Conservation (phyloP, 2,888 invertebrate species). For the Rapana venosa region DNA sequence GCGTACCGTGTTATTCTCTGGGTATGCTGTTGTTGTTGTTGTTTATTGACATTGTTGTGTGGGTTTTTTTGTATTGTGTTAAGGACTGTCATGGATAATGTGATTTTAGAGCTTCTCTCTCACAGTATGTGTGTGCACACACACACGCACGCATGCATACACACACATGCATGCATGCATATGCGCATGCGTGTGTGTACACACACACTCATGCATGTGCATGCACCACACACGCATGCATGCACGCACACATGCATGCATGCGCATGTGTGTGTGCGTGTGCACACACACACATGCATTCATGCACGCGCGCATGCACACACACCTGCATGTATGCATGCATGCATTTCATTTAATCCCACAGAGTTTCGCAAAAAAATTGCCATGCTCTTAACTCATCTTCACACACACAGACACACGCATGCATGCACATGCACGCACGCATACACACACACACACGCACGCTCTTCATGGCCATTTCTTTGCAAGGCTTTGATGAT, state of each 20-base stretch:
- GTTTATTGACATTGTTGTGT: neutral
- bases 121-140: neutral
- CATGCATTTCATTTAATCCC: neutral
- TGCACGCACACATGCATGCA: neutral
- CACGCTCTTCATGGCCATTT: too few relatives aligned
- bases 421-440: too few relatives aligned
- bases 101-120: too few relatives aligned
- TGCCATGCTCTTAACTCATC: too few relatives aligned
- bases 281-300: neutral
- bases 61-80: neutral
- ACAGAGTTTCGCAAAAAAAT: too few relatives aligned
- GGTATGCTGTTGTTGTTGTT: constrained; percentile 57
- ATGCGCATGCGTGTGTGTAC: neutral
- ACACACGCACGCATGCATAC: neutral
- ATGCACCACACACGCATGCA: neutral
- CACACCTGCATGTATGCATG: neutral
- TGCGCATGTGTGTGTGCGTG: neutral
- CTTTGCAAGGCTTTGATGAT: too few relatives aligned
- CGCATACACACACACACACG: too few relatives aligned
- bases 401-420: too few relatives aligned
- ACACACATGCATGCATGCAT: neutral
- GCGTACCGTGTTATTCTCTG: constrained; percentile 74
- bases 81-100: neutral
- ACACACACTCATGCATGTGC: neutral
- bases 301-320: neutral